A percentile compares a stretch with the other conserved stretches of the same genome.
Evolutionary conservation across 2,797 vertebrate genomes (phyloP).

Genomic region (Aplochiton taeniatus): DNA sequence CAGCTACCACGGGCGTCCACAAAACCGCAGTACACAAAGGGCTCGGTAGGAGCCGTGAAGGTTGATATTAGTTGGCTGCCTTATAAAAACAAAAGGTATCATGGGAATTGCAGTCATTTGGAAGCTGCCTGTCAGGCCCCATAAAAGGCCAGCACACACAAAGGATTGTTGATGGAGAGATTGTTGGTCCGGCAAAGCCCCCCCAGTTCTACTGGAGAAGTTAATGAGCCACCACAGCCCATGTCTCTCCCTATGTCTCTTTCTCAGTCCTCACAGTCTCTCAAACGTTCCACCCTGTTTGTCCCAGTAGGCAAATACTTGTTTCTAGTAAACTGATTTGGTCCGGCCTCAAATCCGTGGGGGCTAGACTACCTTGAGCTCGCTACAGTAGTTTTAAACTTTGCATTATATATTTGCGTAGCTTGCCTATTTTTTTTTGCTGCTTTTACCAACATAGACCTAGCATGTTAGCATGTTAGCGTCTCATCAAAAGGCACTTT

Average conservation of each 20-base stretch:
- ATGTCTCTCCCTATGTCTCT: conserved; percentile 1
- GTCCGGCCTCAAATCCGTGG: too few relatives aligned
- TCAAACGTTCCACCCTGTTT: background rate
- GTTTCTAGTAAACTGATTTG: too few relatives aligned
- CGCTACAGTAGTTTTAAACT: background rate
- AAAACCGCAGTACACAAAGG: too few relatives aligned
- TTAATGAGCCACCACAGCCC: conserved; percentile 43
- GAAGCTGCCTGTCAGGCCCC: conserved; percentile 62
- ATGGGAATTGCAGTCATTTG: conserved; percentile 66
- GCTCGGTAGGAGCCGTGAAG: background rate
- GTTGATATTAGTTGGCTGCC: conserved; percentile 45
- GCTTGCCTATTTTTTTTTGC: conserved; percentile 17
- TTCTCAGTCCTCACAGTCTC: background rate
- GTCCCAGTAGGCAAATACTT: too few relatives aligned
- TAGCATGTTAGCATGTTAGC: conserved; percentile 18
- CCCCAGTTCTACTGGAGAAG: conserved; percentile 34
- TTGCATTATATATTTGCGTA: conserved; percentile 37
- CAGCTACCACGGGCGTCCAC: too few relatives aligned
- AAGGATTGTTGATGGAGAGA: conserved; percentile 31
- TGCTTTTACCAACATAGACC: conserved; percentile 17
- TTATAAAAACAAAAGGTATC: conserved; percentile 55
- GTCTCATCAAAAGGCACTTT: conserved; percentile 23
- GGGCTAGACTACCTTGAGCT: background rate
- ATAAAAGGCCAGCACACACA: conserved; percentile 59
- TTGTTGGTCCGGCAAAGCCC: conserved; percentile 56